Evolutionary conservation across 1,140 invertebrate genomes (phyloP).

Genomic region (Heliconius hermathena): DNA sequence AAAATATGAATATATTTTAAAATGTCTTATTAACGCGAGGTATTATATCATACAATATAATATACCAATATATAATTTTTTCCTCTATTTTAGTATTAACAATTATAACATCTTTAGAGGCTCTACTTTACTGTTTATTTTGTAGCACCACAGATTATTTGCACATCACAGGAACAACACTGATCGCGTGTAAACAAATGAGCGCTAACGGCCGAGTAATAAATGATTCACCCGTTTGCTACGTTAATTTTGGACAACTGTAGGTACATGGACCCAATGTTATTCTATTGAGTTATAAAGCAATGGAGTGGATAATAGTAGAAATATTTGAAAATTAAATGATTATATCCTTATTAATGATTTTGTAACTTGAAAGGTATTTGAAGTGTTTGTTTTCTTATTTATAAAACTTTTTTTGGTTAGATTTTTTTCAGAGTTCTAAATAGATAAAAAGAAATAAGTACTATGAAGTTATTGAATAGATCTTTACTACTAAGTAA

Average conservation of each 20-base stretch:
- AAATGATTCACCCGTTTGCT: constrained; percentile 12
- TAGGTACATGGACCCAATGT: background rate
- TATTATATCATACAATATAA: no score
- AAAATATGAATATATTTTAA: no score
- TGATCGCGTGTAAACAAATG: constrained; percentile 10
- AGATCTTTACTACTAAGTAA: no score
- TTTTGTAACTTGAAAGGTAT: no score
- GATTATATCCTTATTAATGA: no score
- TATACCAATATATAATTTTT: no score
- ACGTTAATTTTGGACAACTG: constrained; percentile 12
- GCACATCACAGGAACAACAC: background rate
- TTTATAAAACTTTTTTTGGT: no score
- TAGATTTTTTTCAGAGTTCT: no score
- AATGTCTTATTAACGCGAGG: no score
- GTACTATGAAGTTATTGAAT: no score
- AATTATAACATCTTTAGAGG: background rate
- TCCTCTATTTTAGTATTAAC: background rate
- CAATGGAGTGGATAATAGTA: background rate
- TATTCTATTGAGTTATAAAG: background rate
- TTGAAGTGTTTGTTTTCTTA: no score
- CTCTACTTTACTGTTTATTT: background rate
- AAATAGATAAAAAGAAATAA: no score
- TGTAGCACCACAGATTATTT: background rate
- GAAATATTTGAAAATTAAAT: background rate
- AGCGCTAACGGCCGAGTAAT: constrained; percentile 13